phyloP scores from a whole-genome alignment of 1,140 invertebrate genomes.

The Scaptomyza hsui region DNA sequence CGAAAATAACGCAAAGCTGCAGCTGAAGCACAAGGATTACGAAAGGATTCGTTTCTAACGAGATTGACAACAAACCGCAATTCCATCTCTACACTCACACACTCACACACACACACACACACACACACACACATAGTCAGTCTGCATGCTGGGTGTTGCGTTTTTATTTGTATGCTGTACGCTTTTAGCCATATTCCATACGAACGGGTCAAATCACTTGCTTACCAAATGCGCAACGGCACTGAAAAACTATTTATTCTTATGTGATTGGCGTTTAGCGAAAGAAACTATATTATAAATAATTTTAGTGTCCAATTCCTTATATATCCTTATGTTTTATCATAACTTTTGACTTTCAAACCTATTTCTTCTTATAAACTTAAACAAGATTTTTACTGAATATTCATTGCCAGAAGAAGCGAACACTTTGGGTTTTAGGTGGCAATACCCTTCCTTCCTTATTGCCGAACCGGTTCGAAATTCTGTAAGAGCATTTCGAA shows the following conservation, averaged over 20 bases:
- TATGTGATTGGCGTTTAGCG: too few species aligned
- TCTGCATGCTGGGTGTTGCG: constrained; percentile 47
- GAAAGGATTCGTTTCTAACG: constrained; percentile 82
- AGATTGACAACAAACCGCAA: constrained; percentile 81
- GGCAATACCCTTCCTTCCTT: too few species aligned
- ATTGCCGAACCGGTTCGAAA: neutral
- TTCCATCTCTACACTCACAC: constrained; percentile 37
- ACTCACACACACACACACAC: constrained; percentile 16
- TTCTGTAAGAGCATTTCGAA: neutral
- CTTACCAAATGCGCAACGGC: neutral
- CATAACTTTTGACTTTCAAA: too few species aligned
- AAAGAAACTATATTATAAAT: too few species aligned
- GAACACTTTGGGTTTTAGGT: too few species aligned
- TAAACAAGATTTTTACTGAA: too few species aligned
- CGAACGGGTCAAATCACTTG: constrained; percentile 1
- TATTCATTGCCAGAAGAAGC: too few species aligned
- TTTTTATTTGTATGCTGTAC: constrained; percentile 50
- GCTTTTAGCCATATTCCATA: constrained; percentile 12
- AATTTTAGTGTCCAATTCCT: too few species aligned
- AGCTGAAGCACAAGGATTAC: constrained; percentile 79
- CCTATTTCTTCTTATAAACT: too few species aligned
- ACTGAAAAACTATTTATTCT: too few species aligned
- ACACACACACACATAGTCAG: constrained; percentile 9
- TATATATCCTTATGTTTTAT: too few species aligned
- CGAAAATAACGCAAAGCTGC: constrained; percentile 70